These are phyloP conservation scores for Microtus oregoni DNA, from an alignment of 2,113 vertebrate species.

Conservation along the genomic window DNA sequence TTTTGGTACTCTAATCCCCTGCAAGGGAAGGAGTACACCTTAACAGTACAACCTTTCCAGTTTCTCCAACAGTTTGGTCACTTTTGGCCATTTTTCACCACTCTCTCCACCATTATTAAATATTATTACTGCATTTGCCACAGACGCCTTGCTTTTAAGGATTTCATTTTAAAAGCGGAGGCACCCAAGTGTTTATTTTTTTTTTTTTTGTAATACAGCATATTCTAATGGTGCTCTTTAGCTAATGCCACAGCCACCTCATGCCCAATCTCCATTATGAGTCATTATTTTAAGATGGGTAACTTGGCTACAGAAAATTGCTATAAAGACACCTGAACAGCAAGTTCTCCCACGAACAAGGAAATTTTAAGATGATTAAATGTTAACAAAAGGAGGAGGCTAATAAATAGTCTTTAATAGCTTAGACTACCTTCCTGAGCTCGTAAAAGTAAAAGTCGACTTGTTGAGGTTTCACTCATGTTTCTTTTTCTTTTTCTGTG, in stretches of 20 bases:
- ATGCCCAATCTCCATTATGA: constrained; percentile 69
- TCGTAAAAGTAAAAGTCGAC: constrained; percentile 70
- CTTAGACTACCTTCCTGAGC: constrained; percentile 43
- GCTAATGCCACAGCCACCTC: constrained; percentile 58
- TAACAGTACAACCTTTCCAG: background rate
- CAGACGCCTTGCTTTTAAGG: constrained; percentile 70
- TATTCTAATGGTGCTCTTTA: constrained; percentile 79
- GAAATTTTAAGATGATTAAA: constrained; percentile 73
- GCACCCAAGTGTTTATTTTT: constrained; percentile 70
- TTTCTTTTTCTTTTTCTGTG: background rate
- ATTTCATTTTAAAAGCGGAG: constrained; percentile 74
- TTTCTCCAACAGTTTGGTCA: constrained; percentile 62
- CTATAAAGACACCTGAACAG: constrained; percentile 73
- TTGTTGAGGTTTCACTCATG: constrained; percentile 58
- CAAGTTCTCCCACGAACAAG: constrained; percentile 60
- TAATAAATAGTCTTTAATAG: constrained; percentile 72
- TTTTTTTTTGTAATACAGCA: constrained; percentile 52
- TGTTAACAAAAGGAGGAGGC: background rate
- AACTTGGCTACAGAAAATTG: constrained; percentile 78
- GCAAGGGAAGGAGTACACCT: background rate
- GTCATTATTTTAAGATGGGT: constrained; percentile 78
- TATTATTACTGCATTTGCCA: constrained; percentile 73
- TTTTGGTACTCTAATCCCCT: constrained; percentile 37
- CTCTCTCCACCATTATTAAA: constrained; percentile 70
- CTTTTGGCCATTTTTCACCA: constrained; percentile 59